phyloP scores from a whole-genome alignment of 1,140 invertebrate species.

The Acromyrmex echinatior region DNA sequence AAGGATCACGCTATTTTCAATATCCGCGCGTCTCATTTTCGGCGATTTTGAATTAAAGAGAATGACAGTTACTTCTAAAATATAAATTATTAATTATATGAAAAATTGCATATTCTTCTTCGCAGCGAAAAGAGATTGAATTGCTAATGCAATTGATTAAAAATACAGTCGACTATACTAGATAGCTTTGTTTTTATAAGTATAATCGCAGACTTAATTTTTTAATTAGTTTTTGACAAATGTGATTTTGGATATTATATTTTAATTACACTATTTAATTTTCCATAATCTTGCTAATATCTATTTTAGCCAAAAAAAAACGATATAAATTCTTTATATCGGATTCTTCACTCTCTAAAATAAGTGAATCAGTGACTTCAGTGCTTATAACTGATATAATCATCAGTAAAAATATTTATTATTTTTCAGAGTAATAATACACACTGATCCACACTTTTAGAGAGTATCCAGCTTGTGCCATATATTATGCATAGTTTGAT shows the following conservation, averaged over 20 bases:
- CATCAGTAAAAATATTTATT: too few species aligned
- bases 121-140: background rate
- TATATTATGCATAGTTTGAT: background rate
- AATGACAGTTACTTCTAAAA: background rate
- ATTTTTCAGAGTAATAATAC: too few species aligned
- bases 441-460: too few species aligned
- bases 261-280: background rate
- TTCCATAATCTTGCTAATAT: background rate
- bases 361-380: too few species aligned
- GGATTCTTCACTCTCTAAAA: too few species aligned
- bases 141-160: background rate
- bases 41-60: background rate
- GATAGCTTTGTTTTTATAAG: background rate
- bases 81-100: constrained; percentile 20
- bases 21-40: background rate
- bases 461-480: background rate
- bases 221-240: background rate
- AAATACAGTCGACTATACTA: background rate
- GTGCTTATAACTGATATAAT: too few species aligned
- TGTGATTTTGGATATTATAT: background rate
- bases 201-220: background rate
- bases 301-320: too few species aligned
- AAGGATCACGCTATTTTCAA: constrained; percentile 1
- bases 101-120: constrained; percentile 30
- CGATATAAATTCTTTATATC: too few species aligned